phyloP scores from a whole-genome alignment of 2,888 invertebrate species.

The Eupithecia exiguata region DNA sequence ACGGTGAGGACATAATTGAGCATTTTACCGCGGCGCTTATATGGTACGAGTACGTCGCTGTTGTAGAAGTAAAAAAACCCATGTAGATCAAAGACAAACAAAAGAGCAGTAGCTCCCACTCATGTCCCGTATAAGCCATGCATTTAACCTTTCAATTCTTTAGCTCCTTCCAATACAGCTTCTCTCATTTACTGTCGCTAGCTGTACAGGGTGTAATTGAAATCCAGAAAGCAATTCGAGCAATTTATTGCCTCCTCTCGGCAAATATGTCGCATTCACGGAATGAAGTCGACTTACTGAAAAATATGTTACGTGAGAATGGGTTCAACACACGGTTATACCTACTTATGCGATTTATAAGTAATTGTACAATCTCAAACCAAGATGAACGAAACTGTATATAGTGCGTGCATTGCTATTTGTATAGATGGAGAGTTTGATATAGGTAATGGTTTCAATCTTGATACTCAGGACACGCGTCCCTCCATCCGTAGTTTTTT shows the following conservation, averaged over 20 bases:
- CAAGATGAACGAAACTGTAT: too few relatives aligned
- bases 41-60: too few relatives aligned
- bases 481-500: too few relatives aligned
- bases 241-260: constrained; percentile 8
- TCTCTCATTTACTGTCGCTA: constrained; percentile 4
- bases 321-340: background rate
- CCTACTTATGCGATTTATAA: background rate
- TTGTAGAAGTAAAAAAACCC: background rate
- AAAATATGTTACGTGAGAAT: constrained; percentile 8
- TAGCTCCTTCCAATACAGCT: constrained; percentile 2
- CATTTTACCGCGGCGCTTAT: too few relatives aligned
- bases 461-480: too few relatives aligned
- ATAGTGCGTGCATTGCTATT: too few relatives aligned
- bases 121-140: background rate
- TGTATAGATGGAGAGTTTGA: too few relatives aligned
- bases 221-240: constrained; percentile 14
- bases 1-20: too few relatives aligned
- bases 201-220: constrained; percentile 11
- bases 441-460: too few relatives aligned
- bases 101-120: background rate
- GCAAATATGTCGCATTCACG: constrained; percentile 13
- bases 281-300: constrained; percentile 4
- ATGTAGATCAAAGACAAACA: background rate
- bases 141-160: constrained; percentile 6
- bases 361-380: too few relatives aligned